A percentile compares a stretch with the other conserved stretches of the same genome.
phyloP scores from a whole-genome alignment of 2,797 vertebrate genomes.

The Anabacerthia variegaticeps region DNA sequence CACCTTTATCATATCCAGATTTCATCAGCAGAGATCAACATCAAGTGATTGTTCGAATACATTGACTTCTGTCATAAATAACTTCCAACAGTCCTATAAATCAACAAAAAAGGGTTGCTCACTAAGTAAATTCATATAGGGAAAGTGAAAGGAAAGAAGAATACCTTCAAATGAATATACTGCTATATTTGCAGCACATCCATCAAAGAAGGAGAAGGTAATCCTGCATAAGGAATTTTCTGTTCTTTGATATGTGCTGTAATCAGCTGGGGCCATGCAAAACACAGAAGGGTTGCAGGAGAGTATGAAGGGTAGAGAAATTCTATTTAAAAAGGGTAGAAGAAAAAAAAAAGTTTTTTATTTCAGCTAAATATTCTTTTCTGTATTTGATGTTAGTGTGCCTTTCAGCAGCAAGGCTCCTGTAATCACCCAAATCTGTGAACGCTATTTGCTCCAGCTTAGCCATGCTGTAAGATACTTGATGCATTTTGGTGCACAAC shows the following conservation, averaged over 20 bases:
- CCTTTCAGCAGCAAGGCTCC: neutral
- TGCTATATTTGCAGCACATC: neutral
- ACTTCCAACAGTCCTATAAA: neutral
- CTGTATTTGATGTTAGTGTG: neutral
- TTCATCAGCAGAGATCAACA: neutral
- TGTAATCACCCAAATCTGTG: neutral
- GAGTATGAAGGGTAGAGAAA: neutral
- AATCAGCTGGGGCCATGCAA: neutral
- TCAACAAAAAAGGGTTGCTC: neutral
- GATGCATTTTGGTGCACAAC: neutral
- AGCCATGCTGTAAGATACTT: neutral
- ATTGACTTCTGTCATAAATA: neutral
- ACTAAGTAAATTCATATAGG: neutral
- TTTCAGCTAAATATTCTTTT: neutral
- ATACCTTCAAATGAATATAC: neutral
- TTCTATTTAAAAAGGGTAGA: neutral
- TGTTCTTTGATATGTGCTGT: neutral
- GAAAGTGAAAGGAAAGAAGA: neutral
- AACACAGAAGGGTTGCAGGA: neutral
- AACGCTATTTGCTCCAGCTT: neutral
- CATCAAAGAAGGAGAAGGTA: neutral
- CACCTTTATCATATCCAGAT: neutral
- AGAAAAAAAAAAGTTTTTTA: neutral
- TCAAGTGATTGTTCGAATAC: neutral
- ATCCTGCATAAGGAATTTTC: neutral